These are phyloP conservation scores for Gallinago solitaria DNA, from an alignment of 2,797 vertebrate genomes.

Conservation along the genomic window DNA sequence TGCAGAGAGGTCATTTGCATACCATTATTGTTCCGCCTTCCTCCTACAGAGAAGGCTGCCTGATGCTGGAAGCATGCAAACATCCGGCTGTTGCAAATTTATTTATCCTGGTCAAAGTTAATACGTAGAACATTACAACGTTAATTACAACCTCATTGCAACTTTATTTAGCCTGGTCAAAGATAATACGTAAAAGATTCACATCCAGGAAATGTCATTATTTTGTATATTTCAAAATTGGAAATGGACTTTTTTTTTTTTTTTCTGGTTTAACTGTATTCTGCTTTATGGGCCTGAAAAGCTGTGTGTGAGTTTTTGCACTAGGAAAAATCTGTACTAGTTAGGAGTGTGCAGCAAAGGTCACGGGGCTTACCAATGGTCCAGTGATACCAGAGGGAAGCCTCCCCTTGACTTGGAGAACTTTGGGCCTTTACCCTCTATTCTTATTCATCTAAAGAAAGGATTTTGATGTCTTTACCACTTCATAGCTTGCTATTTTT, in stretches of 20 bases:
- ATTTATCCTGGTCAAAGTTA: background rate
- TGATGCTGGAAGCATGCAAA: background rate
- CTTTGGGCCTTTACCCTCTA: background rate
- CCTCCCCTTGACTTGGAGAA: background rate
- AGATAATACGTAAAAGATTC: accelerated
- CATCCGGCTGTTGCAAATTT: background rate
- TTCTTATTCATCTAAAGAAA: background rate
- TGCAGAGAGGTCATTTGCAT: background rate
- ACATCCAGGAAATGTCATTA: background rate
- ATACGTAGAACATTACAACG: accelerated
- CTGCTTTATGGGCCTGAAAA: background rate
- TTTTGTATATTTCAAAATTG: background rate
- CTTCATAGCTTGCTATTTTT: background rate
- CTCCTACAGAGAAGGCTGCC: background rate
- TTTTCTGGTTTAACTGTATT: background rate
- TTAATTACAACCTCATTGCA: background rate
- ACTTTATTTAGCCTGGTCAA: background rate
- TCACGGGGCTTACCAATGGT: background rate
- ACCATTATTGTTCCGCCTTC: background rate
- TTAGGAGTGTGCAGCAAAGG: background rate
- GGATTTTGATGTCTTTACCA: background rate
- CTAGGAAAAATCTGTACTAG: background rate
- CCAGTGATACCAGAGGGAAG: background rate
- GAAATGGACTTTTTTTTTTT: background rate
- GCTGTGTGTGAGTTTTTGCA: background rate